Conservation (phyloP, 2,113 vertebrate genomes). For the Ophiodon elongatus region DNA sequence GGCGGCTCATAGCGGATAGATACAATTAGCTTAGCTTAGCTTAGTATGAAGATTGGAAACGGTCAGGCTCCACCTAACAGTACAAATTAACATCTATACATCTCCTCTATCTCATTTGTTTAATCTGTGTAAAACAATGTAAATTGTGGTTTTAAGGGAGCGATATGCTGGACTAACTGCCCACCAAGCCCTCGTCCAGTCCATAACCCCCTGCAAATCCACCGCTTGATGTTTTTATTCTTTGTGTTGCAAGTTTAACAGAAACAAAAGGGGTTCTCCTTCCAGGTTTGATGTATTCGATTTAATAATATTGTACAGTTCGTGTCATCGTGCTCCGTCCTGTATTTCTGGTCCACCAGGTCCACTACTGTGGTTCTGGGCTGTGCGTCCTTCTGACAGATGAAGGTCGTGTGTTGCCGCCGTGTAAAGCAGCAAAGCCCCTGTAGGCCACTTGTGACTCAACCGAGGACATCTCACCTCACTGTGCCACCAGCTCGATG, state of each 20-base stretch:
- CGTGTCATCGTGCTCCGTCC: background rate
- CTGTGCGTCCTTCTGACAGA: slow-evolving; percentile 13
- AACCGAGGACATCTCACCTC: slow-evolving; percentile 45
- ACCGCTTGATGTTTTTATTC: background rate
- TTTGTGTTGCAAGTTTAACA: background rate
- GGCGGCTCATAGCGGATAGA: too few relatives aligned
- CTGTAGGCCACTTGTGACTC: slow-evolving; percentile 33
- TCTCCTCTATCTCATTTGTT: background rate
- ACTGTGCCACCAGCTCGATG: slow-evolving; percentile 25
- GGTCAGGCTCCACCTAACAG: background rate
- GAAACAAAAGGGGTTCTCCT: background rate
- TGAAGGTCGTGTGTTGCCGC: slow-evolving; percentile 39
- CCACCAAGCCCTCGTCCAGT: background rate
- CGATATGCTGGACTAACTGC: background rate
- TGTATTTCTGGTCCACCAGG: background rate
- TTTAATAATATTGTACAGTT: background rate
- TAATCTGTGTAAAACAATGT: background rate
- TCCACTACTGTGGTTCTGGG: slow-evolving; percentile 15
- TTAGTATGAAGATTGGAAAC: background rate
- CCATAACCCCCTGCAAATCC: background rate
- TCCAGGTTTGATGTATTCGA: background rate
- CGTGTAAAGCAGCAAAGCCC: slow-evolving; percentile 11
- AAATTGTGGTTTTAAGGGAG: background rate
- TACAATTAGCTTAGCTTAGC: background rate
- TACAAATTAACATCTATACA: background rate